Evolutionary conservation across 2,113 vertebrate species (phyloP).

Genomic region (Rhinoderma darwinii): DNA sequence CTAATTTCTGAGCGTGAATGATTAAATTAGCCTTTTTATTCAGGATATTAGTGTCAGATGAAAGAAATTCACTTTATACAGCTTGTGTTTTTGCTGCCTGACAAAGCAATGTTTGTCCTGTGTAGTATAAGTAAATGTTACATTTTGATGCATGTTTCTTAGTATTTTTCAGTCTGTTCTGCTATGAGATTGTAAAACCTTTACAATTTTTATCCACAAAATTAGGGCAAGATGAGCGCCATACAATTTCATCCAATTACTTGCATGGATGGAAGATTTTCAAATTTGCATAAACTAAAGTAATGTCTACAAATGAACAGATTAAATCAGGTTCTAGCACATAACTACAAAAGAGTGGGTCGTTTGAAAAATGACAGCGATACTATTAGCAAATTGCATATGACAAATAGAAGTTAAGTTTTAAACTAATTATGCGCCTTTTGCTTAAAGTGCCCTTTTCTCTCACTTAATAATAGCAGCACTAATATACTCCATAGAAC

Average conservation of each 20-base stretch:
- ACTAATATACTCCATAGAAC: constrained; percentile 27
- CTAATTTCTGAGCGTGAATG: neutral
- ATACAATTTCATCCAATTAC: constrained; percentile 50
- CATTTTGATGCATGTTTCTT: constrained; percentile 28
- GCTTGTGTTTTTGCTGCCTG: constrained; percentile 23
- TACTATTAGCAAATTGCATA: constrained; percentile 54
- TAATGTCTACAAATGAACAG: constrained; percentile 43
- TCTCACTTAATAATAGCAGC: constrained; percentile 53
- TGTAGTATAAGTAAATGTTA: constrained; percentile 31
- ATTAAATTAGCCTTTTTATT: constrained; percentile 34
- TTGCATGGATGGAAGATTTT: constrained; percentile 18
- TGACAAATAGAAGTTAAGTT: constrained; percentile 56
- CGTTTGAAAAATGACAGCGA: constrained; percentile 48
- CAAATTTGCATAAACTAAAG: constrained; percentile 27
- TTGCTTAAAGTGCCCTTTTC: constrained; percentile 59
- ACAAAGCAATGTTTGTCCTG: constrained; percentile 23
- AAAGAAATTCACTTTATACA: constrained; percentile 26
- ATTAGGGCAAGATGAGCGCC: constrained; percentile 30
- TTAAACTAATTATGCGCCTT: constrained; percentile 57
- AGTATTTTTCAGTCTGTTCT: neutral
- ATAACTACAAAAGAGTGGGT: constrained; percentile 13
- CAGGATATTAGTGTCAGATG: constrained; percentile 38
- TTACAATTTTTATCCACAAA: constrained; percentile 28
- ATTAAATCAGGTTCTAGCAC: constrained; percentile 42
- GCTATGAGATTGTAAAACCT: neutral